Evolutionary conservation across 2,113 vertebrate species (phyloP), one percentile per base, ranked within the genome.

Genomic region (Ammospiza caudacuta): DNA sequence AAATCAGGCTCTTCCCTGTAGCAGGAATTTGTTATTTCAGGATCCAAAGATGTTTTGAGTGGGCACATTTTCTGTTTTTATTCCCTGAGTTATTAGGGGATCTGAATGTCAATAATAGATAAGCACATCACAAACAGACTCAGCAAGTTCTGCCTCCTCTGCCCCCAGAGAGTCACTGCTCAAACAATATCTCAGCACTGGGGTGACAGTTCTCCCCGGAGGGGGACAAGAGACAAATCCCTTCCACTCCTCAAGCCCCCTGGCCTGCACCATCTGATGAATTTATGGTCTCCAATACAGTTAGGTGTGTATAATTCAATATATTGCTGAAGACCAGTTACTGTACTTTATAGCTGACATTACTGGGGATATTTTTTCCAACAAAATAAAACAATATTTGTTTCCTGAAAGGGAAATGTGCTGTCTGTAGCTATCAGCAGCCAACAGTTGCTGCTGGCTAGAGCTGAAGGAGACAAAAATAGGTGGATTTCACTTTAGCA

Each of bases 261-360:
- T 92, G 88, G 92, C 80, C 92, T 78, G 88, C 49, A 72, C 90
- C 76, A 58, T 74, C 76, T 93, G 90, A 97, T 96, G 95, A 96
- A 97, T 97, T 94, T 97, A 96, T 95, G 47, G 88, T 72, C 92
- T 95, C 80, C 93, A 96, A 89, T 89, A 72, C 80, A 79, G 86
- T 93, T 96, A 93, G 83, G 57, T 96, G 92, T 82, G 83, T 92
- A 96, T 96, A 97, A 96, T 95, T 93, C 91, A 92, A 89, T 94
- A 83, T 87, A 89, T 92, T 94, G 83, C 92, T 92, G 80, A 95
- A 94, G 90, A 96, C 79, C 88, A 87, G 93, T 96, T 96, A 94
- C 94, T 95, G 94, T 96, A 96, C 94, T 96, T 97, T 95, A 97
- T 96, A 94, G 93, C 93, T 94, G 92, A 96, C 94, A 96, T 96